phyloP scores from a whole-genome alignment of 2,797 vertebrate species.

The Hoplostethus atlanticus region DNA sequence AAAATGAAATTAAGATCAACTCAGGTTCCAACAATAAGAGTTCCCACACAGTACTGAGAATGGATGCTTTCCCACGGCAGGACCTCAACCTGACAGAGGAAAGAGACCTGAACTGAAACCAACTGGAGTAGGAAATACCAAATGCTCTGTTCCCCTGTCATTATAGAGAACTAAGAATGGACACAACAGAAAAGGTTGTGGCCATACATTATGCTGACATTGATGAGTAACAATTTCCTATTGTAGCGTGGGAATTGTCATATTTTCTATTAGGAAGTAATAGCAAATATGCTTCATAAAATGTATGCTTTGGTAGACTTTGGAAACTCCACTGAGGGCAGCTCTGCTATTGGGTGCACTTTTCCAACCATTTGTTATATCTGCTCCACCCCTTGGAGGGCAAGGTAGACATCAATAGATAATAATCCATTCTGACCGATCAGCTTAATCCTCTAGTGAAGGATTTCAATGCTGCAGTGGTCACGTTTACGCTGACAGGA shows the following conservation, averaged over 20 bases:
- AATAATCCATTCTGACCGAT: too few relatives aligned
- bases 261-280: background rate
- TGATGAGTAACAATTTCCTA: background rate
- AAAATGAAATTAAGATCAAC: slow-evolving; percentile 75
- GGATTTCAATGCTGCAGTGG: too few relatives aligned
- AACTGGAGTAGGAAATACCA: background rate
- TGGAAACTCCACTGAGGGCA: background rate
- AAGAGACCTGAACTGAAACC: slow-evolving; percentile 33
- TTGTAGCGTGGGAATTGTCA: background rate
- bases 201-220: background rate
- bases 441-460: too few relatives aligned
- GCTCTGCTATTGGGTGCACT: background rate
- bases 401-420: background rate
- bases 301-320: background rate
- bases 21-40: slow-evolving; percentile 66
- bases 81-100: slow-evolving; percentile 34
- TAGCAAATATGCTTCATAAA: too few relatives aligned
- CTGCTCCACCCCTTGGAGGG: background rate
- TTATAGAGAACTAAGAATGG: background rate
- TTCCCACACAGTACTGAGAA: slow-evolving; percentile 58
- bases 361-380: background rate
- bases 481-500: too few relatives aligned
- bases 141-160: background rate
- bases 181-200: background rate
- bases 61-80: slow-evolving; percentile 62